Conservation (phyloP, 2,113 vertebrate genomes). For the Anser brachyrhynchus region DNA sequence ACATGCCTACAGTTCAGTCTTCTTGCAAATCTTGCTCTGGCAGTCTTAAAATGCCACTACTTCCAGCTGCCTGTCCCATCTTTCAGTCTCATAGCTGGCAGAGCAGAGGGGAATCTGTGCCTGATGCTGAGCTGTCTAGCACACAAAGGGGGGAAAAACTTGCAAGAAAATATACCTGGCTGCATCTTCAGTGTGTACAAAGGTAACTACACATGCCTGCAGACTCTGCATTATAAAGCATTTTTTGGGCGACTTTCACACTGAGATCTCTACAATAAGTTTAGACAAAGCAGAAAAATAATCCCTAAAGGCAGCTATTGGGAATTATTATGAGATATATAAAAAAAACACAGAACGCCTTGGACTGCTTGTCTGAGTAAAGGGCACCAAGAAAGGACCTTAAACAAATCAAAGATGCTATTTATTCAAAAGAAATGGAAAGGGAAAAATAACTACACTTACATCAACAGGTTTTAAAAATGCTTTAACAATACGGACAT, state of each 20-base stretch:
- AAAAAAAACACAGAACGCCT: not conserved
- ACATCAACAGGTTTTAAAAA: not conserved
- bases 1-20: accelerated
- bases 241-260: not conserved
- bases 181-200: accelerated
- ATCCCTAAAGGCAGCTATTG: accelerated
- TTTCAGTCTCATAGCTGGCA: not conserved
- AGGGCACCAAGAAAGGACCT: not conserved
- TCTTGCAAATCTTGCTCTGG: not conserved
- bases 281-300: not conserved
- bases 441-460: not conserved
- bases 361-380: not conserved
- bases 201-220: accelerated
- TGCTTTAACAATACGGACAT: not conserved
- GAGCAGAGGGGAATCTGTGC: not conserved
- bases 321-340: not conserved
- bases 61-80: not conserved
- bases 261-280: not conserved
- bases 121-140: not conserved
- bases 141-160: not conserved
- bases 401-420: not conserved
- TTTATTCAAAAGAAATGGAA: not conserved
- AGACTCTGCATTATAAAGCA: not conserved
- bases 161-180: accelerated
- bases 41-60: not conserved